Percentiles rank a stretch among this genome's conserved stretches.
phyloP scores from a whole-genome alignment of 2,113 vertebrate genomes.

The Grantiella picta region DNA sequence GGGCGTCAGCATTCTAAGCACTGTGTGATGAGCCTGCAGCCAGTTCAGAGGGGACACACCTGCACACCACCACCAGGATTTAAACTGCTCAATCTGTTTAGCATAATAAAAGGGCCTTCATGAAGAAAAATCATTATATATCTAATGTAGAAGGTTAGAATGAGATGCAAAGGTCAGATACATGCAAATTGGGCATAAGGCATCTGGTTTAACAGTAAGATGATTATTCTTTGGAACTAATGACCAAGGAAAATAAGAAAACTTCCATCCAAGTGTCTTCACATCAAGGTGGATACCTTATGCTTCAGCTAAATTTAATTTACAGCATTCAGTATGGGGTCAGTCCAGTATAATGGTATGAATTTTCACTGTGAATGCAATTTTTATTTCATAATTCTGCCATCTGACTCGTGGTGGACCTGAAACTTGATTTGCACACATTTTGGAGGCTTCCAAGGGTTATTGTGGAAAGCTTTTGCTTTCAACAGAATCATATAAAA shows the following conservation, averaged over 20 bases:
- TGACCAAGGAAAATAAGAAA: neutral
- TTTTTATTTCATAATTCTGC: neutral
- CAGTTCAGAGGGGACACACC: neutral
- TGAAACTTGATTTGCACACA: neutral
- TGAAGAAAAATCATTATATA: neutral
- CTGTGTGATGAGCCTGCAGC: fast-evolving
- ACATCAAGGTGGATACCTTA: neutral
- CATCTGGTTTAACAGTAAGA: neutral
- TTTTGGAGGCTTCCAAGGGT: neutral
- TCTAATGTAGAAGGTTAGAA: neutral
- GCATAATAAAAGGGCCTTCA: neutral
- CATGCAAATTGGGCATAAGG: neutral
- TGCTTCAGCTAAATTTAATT: neutral
- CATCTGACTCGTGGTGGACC: neutral
- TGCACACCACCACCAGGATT: neutral
- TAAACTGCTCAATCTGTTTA: neutral
- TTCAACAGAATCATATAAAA: neutral
- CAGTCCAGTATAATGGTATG: neutral
- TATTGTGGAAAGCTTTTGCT: neutral
- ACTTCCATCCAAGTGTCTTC: neutral
- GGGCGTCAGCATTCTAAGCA: neutral
- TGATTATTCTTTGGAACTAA: neutral
- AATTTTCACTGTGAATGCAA: neutral
- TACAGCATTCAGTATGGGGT: neutral
- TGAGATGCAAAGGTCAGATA: neutral